Evolutionary conservation across 2,113 vertebrate species (phyloP), one percentile per base, ranked within the genome.

Genomic region (Urocolius indicus): DNA sequence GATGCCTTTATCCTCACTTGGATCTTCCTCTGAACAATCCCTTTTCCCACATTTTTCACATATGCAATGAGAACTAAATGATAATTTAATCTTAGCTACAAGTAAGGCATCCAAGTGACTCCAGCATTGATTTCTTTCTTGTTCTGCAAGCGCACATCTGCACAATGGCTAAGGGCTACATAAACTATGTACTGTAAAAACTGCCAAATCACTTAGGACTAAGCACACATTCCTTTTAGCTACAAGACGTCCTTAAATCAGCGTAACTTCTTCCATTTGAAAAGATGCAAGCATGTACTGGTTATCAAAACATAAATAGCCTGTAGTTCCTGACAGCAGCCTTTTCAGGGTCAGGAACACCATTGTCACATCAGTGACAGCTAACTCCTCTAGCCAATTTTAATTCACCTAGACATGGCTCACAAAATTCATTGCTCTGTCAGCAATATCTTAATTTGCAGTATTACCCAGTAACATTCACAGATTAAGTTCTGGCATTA

Each of bases 71-170:
- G 23, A 86, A 87, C 51, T 61, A 74, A 91, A 89, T 27, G 32
- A 78, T 16, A 72, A 94, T 51, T 75, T 71, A 17, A 49, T 43
- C 46, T 69, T 67, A 90, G 41, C 75, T 82, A 43, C 55, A 93
- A 84, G 26, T 93, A 90, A 95, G 84, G 90, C 88, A 95, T 62
- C 91, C 83, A 65, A 89, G 41, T 71, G 49, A 95, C 52, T 88
- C 71, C 74, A 85, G 52, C 21, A 52, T 16, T 6, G 29, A 74
- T 48, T 83, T 84, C 58, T 73, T 89, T 59, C 22, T 18, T 81
- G 54, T 59, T 81, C 90, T 87, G 46, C 84, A 84, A 88, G 18
- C 87, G 73, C 36, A 79, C 0, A 6, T 49, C 59, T 75, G 82
- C 65, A 87, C 54, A 67, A 51, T 26, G 43, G 75, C 68, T 71